Evolutionary conservation across 2,113 vertebrate genomes (phyloP).

Genomic region (Odontophorus gujanensis): DNA sequence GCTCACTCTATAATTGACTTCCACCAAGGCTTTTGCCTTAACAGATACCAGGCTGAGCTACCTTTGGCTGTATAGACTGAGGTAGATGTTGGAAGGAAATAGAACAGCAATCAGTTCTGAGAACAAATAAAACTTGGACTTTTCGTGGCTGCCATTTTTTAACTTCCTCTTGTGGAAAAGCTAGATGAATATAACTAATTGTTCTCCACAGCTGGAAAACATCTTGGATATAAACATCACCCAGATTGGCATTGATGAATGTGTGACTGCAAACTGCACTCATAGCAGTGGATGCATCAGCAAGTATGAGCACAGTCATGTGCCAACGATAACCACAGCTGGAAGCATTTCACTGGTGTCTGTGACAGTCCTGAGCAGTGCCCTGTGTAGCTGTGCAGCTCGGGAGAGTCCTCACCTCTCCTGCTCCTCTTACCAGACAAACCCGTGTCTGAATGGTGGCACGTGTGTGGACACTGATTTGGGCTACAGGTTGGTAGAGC

Average conservation of each 20-base stretch:
- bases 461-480: slow-evolving; percentile 83
- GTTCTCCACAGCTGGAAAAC: slow-evolving; percentile 82
- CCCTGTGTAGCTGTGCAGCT: slow-evolving; percentile 82
- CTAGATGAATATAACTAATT: slow-evolving; percentile 10
- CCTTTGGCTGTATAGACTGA: background rate
- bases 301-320: slow-evolving; percentile 73
- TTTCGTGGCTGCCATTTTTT: background rate
- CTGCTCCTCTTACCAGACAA: slow-evolving; percentile 82
- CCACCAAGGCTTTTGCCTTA: background rate
- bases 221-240: slow-evolving; percentile 79
- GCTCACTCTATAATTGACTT: background rate
- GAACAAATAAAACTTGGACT: background rate
- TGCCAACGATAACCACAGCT: slow-evolving; percentile 77
- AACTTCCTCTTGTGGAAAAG: background rate
- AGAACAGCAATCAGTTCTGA: background rate
- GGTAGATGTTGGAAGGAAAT: background rate
- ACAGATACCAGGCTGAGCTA: background rate
- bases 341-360: slow-evolving; percentile 83
- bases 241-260: slow-evolving; percentile 86
- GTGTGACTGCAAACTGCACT: slow-evolving; percentile 79
- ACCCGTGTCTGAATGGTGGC: slow-evolving; percentile 88
- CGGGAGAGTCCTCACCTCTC: slow-evolving; percentile 77
- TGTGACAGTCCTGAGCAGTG: slow-evolving; percentile 68
- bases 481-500: slow-evolving; percentile 84
- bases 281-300: slow-evolving; percentile 81